A percentile compares a stretch with the other conserved stretches of the same genome.
Evolutionary conservation across 2,113 vertebrate genomes (phyloP).

Genomic region (Cephalopholis sonnerati): DNA sequence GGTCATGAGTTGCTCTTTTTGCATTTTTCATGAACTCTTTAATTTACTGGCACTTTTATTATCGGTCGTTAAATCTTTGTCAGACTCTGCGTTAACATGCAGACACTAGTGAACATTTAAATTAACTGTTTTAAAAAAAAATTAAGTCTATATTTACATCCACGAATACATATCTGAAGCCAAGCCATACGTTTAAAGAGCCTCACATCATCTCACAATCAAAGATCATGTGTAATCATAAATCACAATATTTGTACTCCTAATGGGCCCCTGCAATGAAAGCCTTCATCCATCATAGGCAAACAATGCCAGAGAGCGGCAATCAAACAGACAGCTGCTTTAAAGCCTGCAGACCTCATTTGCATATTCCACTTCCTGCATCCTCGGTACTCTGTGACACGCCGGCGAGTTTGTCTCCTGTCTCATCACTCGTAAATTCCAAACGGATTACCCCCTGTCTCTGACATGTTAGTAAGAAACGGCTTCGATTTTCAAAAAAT

Average conservation of each 20-base stretch:
- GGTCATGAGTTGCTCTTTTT: constrained; percentile 25
- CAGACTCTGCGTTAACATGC: not conserved
- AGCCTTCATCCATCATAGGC: constrained; percentile 69
- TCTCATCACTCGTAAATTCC: constrained; percentile 83
- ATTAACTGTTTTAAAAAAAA: not conserved
- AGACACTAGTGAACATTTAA: not conserved
- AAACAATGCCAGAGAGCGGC: constrained; percentile 77
- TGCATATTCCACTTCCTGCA: constrained; percentile 79
- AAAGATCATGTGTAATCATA: constrained; percentile 65
- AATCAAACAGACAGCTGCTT: constrained; percentile 73
- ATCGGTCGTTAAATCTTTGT: not conserved
- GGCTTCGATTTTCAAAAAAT: constrained; percentile 78
- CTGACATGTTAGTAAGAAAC: constrained; percentile 76
- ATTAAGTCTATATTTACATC: not conserved
- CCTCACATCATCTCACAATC: constrained; percentile 45
- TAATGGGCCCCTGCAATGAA: constrained; percentile 65
- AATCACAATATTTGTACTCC: constrained; percentile 76
- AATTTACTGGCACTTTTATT: constrained; percentile 11
- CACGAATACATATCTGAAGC: not conserved
- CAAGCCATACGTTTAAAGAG: constrained; percentile 32
- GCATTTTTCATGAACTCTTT: constrained; percentile 40
- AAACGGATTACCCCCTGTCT: constrained; percentile 83
- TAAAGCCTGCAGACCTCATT: constrained; percentile 74
- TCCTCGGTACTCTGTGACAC: constrained; percentile 70
- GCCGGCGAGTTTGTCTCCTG: constrained; percentile 76